Conservation (phyloP, 1,140 invertebrate species). For the Pseudomyrmex dendroicus region DNA sequence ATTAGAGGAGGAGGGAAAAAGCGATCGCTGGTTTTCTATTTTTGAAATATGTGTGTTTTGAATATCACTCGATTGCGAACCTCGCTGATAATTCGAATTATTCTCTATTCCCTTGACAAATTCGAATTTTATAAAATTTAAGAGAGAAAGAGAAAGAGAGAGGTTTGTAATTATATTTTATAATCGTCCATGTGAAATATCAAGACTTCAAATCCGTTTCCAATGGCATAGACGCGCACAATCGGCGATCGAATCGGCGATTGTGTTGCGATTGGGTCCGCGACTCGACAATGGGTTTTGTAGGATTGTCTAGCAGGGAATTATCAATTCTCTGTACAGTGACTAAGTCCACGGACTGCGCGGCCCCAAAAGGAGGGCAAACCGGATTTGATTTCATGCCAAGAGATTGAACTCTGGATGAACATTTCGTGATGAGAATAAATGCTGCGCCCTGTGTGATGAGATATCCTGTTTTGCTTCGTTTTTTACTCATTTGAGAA, state of each 20-base stretch:
- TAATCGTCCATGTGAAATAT: background rate
- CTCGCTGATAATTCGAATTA: too few relatives aligned
- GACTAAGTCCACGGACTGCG: background rate
- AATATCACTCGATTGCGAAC: too few relatives aligned
- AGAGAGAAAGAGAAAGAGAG: background rate
- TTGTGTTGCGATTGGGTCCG: conserved; percentile 18
- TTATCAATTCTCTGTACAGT: conserved; percentile 29
- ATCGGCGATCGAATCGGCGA: conserved; percentile 31
- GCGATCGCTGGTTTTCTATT: too few relatives aligned
- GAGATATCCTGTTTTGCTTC: background rate
- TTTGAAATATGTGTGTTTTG: too few relatives aligned
- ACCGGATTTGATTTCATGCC: conserved; percentile 32
- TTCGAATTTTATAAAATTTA: too few relatives aligned
- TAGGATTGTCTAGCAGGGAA: conserved; percentile 22
- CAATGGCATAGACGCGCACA: background rate
- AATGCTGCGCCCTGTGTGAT: background rate
- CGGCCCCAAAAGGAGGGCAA: background rate
- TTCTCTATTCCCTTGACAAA: too few relatives aligned
- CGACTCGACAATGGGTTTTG: conserved; percentile 20
- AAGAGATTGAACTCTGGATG: conserved; percentile 13
- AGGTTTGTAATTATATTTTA: background rate
- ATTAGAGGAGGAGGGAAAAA: background rate
- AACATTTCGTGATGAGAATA: conserved; percentile 15
- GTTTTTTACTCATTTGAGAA: background rate
- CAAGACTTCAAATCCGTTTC: background rate